Conservation (phyloP, 2,888 invertebrate genomes). For the Rotaria sp. region DNA sequence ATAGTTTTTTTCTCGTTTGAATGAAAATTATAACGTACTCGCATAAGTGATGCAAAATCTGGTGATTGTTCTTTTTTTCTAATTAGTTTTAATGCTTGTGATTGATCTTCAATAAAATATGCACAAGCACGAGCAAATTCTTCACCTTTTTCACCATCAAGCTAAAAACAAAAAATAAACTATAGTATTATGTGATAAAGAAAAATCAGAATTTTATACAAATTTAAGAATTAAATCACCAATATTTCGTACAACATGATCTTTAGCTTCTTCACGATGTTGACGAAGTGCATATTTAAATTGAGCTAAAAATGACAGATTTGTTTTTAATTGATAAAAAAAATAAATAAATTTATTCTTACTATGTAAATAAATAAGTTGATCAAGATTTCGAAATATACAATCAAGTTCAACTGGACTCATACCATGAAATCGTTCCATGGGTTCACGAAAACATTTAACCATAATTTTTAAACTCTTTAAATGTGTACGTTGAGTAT, state of each 20-base stretch:
- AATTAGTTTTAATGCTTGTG: conserved; percentile 37
- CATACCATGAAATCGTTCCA: not conserved
- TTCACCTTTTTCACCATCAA: conserved; percentile 38
- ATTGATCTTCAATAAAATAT: conserved; percentile 40
- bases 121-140: conserved; percentile 37
- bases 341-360: not conserved
- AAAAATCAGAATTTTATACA: not conserved
- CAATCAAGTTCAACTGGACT: conserved; percentile 28
- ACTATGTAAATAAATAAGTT: conserved; percentile 33
- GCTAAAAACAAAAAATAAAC: conserved; percentile 16
- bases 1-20: not conserved
- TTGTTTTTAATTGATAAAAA: too few relatives aligned
- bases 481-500: conserved; percentile 38
- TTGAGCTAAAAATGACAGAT: conserved; percentile 21
- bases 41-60: conserved; percentile 14
- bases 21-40: not conserved
- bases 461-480: conserved; percentile 38
- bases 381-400: conserved; percentile 36
- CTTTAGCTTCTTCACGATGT: conserved; percentile 25
- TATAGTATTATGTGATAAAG: not conserved
- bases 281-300: conserved; percentile 37
- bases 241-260: conserved; percentile 13
- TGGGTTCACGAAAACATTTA: conserved; percentile 34
- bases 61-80: conserved; percentile 32
- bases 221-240: conserved; percentile 1